phyloP scores from a whole-genome alignment of 2,888 invertebrate species.

The Cylloceria caligata region DNA sequence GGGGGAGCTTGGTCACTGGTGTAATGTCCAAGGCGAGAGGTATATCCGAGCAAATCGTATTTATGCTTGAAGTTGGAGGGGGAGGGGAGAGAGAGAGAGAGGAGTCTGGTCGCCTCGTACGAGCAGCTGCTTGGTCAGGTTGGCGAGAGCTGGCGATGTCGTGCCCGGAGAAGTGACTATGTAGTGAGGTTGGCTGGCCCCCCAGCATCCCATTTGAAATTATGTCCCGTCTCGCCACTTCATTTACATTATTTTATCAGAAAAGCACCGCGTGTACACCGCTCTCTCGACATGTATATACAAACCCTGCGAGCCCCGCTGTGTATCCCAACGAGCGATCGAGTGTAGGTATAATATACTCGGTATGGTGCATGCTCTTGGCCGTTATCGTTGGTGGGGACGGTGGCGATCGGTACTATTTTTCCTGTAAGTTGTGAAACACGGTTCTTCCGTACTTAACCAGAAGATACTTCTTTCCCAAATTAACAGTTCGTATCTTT shows the following conservation, averaged over 20 bases:
- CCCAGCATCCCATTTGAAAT: constrained; percentile 62
- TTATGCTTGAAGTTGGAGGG: constrained; percentile 46
- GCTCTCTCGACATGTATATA: constrained; percentile 29
- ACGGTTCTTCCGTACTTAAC: constrained; percentile 57
- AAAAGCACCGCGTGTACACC: constrained; percentile 58
- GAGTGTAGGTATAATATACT: constrained; percentile 44
- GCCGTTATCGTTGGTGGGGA: constrained; percentile 56
- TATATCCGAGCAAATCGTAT: constrained; percentile 55
- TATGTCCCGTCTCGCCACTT: constrained; percentile 64
- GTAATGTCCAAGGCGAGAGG: constrained; percentile 41
- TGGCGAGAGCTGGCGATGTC: constrained; percentile 53
- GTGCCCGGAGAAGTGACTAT: constrained; percentile 43
- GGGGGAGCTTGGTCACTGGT: constrained; percentile 44
- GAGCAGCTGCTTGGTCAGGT: constrained; percentile 59
- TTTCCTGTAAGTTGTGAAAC: constrained; percentile 46
- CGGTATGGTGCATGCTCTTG: constrained; percentile 25
- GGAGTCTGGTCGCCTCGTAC: constrained; percentile 50
- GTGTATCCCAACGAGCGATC: constrained; percentile 49
- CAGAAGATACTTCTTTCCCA: constrained; percentile 37
- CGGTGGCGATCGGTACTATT: constrained; percentile 59
- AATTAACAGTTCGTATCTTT: constrained; percentile 17
- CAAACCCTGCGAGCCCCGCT: constrained; percentile 43
- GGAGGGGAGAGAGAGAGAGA: constrained; percentile 46
- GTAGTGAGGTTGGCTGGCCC: constrained; percentile 49
- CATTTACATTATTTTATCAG: constrained; percentile 70